Base-by-base conservation (phyloP, 2,888 invertebrate species). In the Pasiphila rectangulata region DNA sequence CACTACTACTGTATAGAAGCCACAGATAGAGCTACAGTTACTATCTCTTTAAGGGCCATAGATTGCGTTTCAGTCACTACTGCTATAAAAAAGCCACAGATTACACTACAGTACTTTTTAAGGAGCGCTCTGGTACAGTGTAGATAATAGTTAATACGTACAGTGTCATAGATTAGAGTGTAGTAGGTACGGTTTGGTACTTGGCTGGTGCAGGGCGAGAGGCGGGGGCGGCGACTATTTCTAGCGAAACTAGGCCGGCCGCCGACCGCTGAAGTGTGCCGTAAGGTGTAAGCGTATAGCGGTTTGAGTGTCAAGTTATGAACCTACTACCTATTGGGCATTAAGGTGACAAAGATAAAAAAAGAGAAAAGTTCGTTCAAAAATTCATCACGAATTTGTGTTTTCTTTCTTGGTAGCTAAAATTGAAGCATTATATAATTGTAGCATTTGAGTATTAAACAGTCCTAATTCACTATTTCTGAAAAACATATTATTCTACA, bases 201-300 rank as follows among this genome's bases (percentile, higher is more conserved):
- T 82, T 82, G 79, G 83, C 76, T 75, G 69, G 74, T 71, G 68
- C 76, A 78, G 79, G 78, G 77, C 73, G 74, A 70, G 70, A 69
- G 76, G 83, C 78, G 85, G 81, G 81, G 80, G 83, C 83, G 84
- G 84, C 72, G 82, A 78, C 85, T 87, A 87, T 86, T 87, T 83
- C 84, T 77, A 85, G 83, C 71, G 63, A 84, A 88, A 83, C 84
- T 88, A 87, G 87, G 87, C 84, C 87, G 87, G 84, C 78, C 85
- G 79, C 80, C 86, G 86, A 86, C 84, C 81, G 79, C 77, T 65
- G 57, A 43, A 46, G 53, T 41, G 39, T 63, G 74, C 62, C 46
- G 32, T 50, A 53, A 61, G 43, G 10, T 21, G 57, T 7, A 29
- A 59, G 59, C 53, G 47, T 19, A n/a, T n/a, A 19, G 41, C 41